Evolutionary conservation across 2,113 vertebrate genomes (phyloP).

Genomic region (Caretta caretta): DNA sequence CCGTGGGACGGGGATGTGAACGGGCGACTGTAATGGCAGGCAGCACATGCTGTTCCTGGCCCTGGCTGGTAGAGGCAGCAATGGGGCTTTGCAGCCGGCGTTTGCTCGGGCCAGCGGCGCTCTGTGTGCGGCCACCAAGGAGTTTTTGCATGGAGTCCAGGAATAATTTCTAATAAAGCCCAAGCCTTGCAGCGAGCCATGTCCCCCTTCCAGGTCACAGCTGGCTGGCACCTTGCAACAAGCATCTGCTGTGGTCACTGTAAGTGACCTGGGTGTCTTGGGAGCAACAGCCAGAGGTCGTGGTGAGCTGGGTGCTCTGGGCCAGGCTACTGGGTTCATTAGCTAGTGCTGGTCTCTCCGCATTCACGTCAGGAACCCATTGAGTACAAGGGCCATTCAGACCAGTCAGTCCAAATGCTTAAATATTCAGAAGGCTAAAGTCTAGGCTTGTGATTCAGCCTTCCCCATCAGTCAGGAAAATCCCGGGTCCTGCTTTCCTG

Average conservation of each 20-base stretch:
- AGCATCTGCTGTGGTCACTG: background rate
- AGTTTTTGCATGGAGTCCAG: background rate
- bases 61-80: background rate
- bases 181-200: background rate
- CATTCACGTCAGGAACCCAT: background rate
- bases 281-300: background rate
- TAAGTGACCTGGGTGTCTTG: background rate
- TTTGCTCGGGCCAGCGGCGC: rapidly evolving
- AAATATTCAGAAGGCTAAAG: background rate
- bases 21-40: background rate
- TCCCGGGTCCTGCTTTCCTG: background rate
- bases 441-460: background rate
- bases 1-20: background rate
- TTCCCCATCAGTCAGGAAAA: background rate
- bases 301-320: background rate
- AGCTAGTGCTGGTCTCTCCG: background rate
- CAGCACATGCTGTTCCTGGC: background rate
- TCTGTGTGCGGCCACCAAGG: background rate
- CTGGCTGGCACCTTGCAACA: background rate
- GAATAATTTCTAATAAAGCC: background rate
- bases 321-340: background rate
- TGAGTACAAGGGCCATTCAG: background rate
- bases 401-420: background rate
- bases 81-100: background rate
- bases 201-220: background rate